These are phyloP conservation scores for Pangasius krempfi DNA, from an alignment of 2,797 vertebrate genomes.

Conservation along the genomic window DNA sequence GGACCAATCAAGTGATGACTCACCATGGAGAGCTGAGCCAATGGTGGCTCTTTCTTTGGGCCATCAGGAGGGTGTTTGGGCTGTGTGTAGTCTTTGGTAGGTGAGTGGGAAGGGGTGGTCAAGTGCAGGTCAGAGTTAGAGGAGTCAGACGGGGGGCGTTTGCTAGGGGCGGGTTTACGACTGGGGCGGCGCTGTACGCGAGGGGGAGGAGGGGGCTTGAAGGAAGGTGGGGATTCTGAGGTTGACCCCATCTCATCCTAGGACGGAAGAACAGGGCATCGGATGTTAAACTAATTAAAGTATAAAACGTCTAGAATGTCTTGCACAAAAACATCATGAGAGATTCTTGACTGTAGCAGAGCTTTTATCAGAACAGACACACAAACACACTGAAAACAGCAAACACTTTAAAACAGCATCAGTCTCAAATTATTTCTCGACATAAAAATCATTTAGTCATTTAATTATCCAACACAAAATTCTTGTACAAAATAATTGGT, in stretches of 20 bases:
- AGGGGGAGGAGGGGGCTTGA: constrained; percentile 82
- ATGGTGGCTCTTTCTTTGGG: constrained; percentile 66
- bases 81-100: constrained; percentile 64
- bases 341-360: background rate
- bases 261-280: constrained; percentile 71
- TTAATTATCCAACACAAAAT: background rate
- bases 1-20: constrained; percentile 84
- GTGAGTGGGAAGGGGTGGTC: constrained; percentile 74
- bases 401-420: background rate
- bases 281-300: constrained; percentile 52
- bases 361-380: background rate
- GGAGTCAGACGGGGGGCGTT: constrained; percentile 81
- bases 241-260: constrained; percentile 87
- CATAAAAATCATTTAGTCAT: constrained; percentile 12
- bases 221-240: constrained; percentile 81
- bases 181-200: constrained; percentile 69
- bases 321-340: background rate
- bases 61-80: constrained; percentile 54
- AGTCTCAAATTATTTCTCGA: constrained; percentile 26
- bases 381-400: background rate
- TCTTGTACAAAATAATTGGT: background rate
- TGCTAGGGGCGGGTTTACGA: constrained; percentile 74
- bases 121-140: constrained; percentile 86
- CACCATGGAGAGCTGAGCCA: constrained; percentile 79
- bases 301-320: background rate